A percentile compares a stretch with the other conserved stretches of the same genome.
Conservation (phyloP, 1,140 invertebrate species). For the Psilanteris sp. region DNA sequence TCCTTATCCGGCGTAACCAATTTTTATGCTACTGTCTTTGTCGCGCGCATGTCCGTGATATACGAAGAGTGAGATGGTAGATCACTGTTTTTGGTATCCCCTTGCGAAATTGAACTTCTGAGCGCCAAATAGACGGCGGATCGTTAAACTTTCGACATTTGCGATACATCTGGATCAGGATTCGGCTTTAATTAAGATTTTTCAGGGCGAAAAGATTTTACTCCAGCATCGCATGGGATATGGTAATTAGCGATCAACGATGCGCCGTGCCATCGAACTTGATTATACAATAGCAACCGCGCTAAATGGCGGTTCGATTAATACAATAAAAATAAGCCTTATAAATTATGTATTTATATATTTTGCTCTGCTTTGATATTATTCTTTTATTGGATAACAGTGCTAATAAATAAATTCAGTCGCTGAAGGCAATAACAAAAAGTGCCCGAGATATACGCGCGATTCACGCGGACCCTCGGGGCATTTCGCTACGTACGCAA, state of each 20-base stretch:
- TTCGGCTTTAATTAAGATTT: too few species aligned
- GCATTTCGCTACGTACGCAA: constrained; percentile 74
- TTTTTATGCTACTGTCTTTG: too few species aligned
- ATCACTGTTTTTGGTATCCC: too few species aligned
- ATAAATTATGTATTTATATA: constrained; percentile 61
- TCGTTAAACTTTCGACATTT: too few species aligned
- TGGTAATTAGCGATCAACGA: constrained; percentile 15
- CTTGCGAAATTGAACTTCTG: too few species aligned
- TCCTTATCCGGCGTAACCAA: too few species aligned
- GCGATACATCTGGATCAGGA: too few species aligned
- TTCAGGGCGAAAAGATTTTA: too few species aligned
- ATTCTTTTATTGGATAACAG: constrained; percentile 60
- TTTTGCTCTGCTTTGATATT: constrained; percentile 49
- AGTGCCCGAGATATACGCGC: constrained; percentile 75
- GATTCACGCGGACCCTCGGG: constrained; percentile 64
- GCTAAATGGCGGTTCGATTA: constrained; percentile 52
- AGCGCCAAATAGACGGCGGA: too few species aligned
- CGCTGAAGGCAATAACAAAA: constrained; percentile 71
- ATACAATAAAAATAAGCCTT: constrained; percentile 47
- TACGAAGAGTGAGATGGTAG: too few species aligned
- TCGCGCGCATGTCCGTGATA: too few species aligned
- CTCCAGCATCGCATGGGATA: not conserved
- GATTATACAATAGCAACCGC: constrained; percentile 49
- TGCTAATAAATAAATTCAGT: constrained; percentile 62
- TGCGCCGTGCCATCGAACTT: constrained; percentile 1